Evolutionary conservation across 1,140 invertebrate species (phyloP), one percentile per base, ranked within the genome.

Genomic region (Drosophila nigromelanica): DNA sequence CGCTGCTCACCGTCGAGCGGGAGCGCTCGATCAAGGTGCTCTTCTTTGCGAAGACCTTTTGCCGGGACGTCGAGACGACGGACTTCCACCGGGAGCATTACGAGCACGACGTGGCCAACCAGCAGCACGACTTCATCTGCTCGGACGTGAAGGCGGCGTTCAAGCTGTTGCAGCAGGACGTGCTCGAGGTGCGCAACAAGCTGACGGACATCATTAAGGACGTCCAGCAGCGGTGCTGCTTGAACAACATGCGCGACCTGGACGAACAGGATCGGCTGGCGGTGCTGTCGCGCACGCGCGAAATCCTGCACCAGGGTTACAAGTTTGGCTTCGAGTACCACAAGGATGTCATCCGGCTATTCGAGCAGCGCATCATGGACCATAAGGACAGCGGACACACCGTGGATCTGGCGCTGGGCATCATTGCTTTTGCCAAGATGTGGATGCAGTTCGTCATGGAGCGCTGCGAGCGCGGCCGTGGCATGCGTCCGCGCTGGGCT

Each of bases 271-370:
- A 95, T 60, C 93, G 93, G 24, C 76, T 73, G 59, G 83, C 91
- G 14, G 89, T 92, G n/a, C 33, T 92, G 0, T 94, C 94, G 0
- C 92, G 96, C 42, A 95, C 95, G 8, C 92, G 96, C 0, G 97
- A 98, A 90, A 95, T 98, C 35, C 92, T 98, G 42, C 95, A 97
- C 91, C 96, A 97, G 86, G 95, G 96, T 54, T 98, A 96, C 92
- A 96, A 96, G 91, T 97, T 97, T 92, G 97, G 96, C 2, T 98
- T 98, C 92, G 97, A 97, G 94, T 97, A 97, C 87, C 95, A 97
- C 80, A 96, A 95, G 92, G 96, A 97, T 91, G 93, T 97, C 52
- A 95, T 94, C 47, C 93, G 95, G 15, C 91, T 97, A 39, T 92
- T 92, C 24, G 91, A 92, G 58, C 90, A 91, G 56, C 79, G 83